Evolutionary conservation across 2,888 invertebrate species (phyloP).

Genomic region (Epicampocera succincta): DNA sequence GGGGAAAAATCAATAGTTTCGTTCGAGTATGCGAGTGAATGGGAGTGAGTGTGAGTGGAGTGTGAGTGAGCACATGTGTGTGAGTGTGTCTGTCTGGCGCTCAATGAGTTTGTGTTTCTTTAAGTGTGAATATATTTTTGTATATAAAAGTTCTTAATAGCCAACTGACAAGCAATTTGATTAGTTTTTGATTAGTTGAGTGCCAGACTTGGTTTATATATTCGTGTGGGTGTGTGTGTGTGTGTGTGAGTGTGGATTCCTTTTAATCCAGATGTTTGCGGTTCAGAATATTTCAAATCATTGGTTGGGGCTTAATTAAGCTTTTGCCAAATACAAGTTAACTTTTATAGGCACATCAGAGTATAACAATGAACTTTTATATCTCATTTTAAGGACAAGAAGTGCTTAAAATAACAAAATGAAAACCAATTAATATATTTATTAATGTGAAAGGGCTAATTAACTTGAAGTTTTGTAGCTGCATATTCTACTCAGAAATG

Average conservation of each 20-base stretch:
- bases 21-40: neutral
- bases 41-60: neutral
- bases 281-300: constrained; percentile 13
- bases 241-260: neutral
- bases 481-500: too few relatives aligned
- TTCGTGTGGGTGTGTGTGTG: too few relatives aligned
- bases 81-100: neutral
- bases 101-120: neutral
- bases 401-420: too few relatives aligned
- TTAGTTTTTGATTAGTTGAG: constrained; percentile 18
- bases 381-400: too few relatives aligned
- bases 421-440: too few relatives aligned
- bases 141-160: neutral
- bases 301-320: neutral
- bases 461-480: too few relatives aligned
- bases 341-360: neutral
- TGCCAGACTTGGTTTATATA: neutral
- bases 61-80: neutral
- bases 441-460: too few relatives aligned
- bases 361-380: too few relatives aligned
- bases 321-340: constrained; percentile 12
- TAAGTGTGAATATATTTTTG: neutral
- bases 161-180: constrained; percentile 8
- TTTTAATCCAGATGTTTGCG: neutral
- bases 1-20: constrained; percentile 51